Conservation (phyloP, 2,113 vertebrate genomes). For the Geothlypis trichas region DNA sequence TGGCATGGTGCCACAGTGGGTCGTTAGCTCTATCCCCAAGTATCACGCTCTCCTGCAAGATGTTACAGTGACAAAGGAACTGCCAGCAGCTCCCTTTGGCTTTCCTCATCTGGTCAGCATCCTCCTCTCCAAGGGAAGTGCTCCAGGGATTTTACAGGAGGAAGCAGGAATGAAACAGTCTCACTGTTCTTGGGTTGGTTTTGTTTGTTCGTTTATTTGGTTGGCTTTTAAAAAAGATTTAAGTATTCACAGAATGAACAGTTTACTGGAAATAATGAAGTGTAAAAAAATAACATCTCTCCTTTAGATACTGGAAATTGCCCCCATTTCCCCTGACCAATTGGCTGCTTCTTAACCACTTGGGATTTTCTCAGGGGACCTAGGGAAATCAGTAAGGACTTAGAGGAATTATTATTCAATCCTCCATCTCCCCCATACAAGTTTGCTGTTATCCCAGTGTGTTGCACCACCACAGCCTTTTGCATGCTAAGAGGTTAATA, state of each 20-base stretch:
- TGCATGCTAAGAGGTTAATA: background rate
- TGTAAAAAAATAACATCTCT: background rate
- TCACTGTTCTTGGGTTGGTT: background rate
- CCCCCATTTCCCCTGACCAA: background rate
- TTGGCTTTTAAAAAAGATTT: background rate
- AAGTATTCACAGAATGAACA: background rate
- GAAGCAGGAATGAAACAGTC: background rate
- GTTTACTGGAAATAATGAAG: background rate
- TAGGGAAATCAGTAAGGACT: background rate
- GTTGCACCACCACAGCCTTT: background rate
- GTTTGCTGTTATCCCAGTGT: background rate
- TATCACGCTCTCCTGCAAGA: background rate
- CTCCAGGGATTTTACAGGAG: background rate
- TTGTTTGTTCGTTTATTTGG: background rate
- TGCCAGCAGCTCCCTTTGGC: background rate
- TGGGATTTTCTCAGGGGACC: background rate
- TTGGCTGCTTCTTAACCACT: background rate
- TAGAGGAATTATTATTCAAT: background rate
- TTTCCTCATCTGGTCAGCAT: background rate
- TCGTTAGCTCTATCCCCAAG: background rate
- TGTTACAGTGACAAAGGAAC: background rate
- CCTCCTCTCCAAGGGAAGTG: background rate
- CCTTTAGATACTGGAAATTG: background rate
- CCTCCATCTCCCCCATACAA: background rate
- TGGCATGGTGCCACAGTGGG: constrained; percentile 44